Conservation (phyloP, 2,888 invertebrate species). For the Apodemia duryi region DNA sequence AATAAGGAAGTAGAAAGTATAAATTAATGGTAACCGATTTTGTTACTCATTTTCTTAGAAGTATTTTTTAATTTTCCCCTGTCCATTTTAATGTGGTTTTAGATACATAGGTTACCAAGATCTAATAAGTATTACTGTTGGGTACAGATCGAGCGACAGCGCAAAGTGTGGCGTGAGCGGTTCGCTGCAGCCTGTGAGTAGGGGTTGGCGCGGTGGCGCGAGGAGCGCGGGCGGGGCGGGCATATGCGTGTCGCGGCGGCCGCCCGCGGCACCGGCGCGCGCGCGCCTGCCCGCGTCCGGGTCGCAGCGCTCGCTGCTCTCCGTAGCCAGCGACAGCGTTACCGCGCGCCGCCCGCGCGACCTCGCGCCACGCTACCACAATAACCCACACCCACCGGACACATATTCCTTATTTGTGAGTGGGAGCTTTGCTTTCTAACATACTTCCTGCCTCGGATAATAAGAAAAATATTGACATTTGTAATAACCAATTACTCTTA, state of each 20-base stretch:
- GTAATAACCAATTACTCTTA: no score
- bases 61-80: no score
- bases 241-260: slow-evolving; percentile 47
- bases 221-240: slow-evolving; percentile 34
- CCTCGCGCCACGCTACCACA: slow-evolving; percentile 52
- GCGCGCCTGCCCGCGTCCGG: slow-evolving; percentile 47
- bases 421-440: slow-evolving; percentile 78
- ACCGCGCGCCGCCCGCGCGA: slow-evolving; percentile 67
- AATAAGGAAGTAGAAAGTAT: no score
- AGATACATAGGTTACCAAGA: no score
- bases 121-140: not conserved
- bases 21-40: no score
- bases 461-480: not conserved
- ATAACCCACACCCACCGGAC: slow-evolving; percentile 59
- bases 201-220: slow-evolving; percentile 53
- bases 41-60: no score
- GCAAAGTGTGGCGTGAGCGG: slow-evolving; percentile 80
- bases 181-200: slow-evolving; percentile 78
- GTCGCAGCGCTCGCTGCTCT: slow-evolving; percentile 73
- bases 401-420: slow-evolving; percentile 77
- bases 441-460: slow-evolving; percentile 43
- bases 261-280: slow-evolving; percentile 50
- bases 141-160: slow-evolving; percentile 82
- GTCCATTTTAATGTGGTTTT: no score
- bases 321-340: slow-evolving; percentile 75